Percentiles rank a stretch among this genome's conserved stretches.
These are phyloP conservation scores for Dendroctonus ponderosae DNA, from an alignment of 1,140 invertebrate genomes.

Conservation along the genomic window DNA sequence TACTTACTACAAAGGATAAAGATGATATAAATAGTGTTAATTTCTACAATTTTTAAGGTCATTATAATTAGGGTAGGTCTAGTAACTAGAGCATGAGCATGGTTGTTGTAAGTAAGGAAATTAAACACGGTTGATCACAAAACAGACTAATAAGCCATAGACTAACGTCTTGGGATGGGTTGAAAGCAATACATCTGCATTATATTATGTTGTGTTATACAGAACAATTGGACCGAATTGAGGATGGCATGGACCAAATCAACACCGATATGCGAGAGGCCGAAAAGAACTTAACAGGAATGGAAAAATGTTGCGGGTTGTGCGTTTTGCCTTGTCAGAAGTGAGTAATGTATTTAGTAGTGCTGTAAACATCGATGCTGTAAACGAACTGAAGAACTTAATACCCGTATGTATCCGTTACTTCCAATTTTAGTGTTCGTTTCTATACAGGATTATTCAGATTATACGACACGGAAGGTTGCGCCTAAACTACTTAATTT, in stretches of 20 bases:
- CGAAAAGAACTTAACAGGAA: conserved; percentile 98
- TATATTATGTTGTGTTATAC: conserved; percentile 2
- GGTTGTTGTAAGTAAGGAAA: conserved; percentile 26
- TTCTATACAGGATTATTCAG: too few relatives aligned
- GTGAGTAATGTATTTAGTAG: conserved; percentile 56
- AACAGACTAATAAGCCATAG: conserved; percentile 5
- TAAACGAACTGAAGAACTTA: too few relatives aligned
- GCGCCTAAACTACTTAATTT: too few relatives aligned
- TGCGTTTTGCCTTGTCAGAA: conserved; percentile 98
- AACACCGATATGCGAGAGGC: conserved; percentile 99
- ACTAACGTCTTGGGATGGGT: not conserved
- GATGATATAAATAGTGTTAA: not conserved
- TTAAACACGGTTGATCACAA: conserved; percentile 24
- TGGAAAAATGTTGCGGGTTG: conserved; percentile 99
- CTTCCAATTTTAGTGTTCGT: too few relatives aligned
- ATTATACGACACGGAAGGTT: too few relatives aligned
- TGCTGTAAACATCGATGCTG: too few relatives aligned
- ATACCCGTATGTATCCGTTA: too few relatives aligned
- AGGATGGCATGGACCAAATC: conserved; percentile 99
- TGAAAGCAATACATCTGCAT: too few relatives aligned
- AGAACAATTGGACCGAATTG: conserved; percentile 99
- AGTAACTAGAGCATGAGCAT: conserved; percentile 37
- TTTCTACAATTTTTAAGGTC: too few relatives aligned
- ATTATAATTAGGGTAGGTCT: conserved; percentile 4
- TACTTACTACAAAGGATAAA: too few relatives aligned